A percentile compares a stretch with the other conserved stretches of the same genome.
phyloP scores from a whole-genome alignment of 2,797 vertebrate species.

The Myiotriccus ornatus region DNA sequence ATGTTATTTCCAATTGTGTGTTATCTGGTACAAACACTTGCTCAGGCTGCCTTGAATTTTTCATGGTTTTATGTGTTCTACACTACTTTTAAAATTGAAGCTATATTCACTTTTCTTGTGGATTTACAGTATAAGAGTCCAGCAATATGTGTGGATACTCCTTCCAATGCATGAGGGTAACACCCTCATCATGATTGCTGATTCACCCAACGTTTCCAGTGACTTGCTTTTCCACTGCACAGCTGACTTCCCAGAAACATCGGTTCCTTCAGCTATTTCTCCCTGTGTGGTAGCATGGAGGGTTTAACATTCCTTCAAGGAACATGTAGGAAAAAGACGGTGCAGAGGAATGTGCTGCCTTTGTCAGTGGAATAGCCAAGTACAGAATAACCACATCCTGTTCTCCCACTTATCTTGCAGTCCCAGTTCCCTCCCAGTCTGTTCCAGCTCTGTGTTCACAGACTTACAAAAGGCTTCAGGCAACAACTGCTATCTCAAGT shows the following conservation, averaged over 20 bases:
- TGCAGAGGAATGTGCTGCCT: background rate
- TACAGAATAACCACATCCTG: background rate
- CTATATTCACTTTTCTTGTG: background rate
- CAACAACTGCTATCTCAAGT: slow-evolving; percentile 13
- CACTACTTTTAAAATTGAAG: background rate
- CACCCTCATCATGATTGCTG: background rate
- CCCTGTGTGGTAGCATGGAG: background rate
- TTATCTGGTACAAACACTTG: slow-evolving; percentile 15
- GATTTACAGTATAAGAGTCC: background rate
- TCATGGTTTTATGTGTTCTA: background rate
- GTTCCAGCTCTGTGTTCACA: background rate
- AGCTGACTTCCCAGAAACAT: background rate
- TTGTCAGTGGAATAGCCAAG: background rate
- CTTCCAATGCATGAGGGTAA: background rate
- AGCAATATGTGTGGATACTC: background rate
- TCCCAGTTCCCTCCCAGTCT: background rate
- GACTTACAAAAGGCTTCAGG: slow-evolving; percentile 3
- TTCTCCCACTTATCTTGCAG: background rate
- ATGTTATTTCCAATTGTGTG: background rate
- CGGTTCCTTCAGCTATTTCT: background rate
- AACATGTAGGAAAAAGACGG: background rate
- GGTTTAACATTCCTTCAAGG: background rate
- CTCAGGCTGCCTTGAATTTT: background rate
- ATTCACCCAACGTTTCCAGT: background rate
- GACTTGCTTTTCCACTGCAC: background rate